These are phyloP conservation scores for Neoaliturus tenellus DNA, from an alignment of 2,888 invertebrate genomes.

Conservation along the genomic window DNA sequence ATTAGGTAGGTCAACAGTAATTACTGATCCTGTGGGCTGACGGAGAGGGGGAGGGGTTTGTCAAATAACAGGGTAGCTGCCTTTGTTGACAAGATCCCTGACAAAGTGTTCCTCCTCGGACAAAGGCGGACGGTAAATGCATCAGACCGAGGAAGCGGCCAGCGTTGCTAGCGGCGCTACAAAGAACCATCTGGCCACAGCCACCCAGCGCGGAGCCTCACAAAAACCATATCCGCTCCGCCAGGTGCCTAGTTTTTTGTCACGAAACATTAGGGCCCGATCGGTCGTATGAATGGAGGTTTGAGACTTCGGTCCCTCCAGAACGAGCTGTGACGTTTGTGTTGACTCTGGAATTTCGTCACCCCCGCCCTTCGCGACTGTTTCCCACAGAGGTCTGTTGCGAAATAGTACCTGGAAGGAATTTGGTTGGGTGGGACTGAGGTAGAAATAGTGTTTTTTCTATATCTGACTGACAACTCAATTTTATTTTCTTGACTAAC, in stretches of 20 bases:
- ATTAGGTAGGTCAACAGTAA: background rate
- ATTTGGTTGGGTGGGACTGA: too few relatives aligned
- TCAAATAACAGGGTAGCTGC: background rate
- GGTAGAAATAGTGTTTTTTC: too few relatives aligned
- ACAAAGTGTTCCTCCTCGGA: background rate
- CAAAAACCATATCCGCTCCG: constrained; percentile 1
- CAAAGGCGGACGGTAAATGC: constrained; percentile 1
- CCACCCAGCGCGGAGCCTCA: background rate
- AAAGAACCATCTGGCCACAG: background rate
- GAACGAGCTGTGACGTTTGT: background rate
- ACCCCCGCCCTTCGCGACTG: background rate
- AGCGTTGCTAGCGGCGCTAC: background rate
- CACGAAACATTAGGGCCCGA: background rate
- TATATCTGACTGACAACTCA: too few relatives aligned
- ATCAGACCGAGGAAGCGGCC: background rate
- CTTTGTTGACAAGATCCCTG: constrained; percentile 5
- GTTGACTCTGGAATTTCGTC: constrained; percentile 1
- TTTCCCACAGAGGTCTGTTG: too few relatives aligned
- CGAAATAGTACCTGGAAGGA: too few relatives aligned
- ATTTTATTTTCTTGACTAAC: too few relatives aligned
- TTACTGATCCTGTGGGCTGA: too few relatives aligned
- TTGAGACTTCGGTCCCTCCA: background rate
- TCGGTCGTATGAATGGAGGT: background rate
- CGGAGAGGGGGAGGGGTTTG: background rate
- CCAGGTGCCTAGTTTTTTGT: background rate